Evolutionary conservation across 2,797 vertebrate genomes (phyloP).

Genomic region (Phylloscopus collybita): DNA sequence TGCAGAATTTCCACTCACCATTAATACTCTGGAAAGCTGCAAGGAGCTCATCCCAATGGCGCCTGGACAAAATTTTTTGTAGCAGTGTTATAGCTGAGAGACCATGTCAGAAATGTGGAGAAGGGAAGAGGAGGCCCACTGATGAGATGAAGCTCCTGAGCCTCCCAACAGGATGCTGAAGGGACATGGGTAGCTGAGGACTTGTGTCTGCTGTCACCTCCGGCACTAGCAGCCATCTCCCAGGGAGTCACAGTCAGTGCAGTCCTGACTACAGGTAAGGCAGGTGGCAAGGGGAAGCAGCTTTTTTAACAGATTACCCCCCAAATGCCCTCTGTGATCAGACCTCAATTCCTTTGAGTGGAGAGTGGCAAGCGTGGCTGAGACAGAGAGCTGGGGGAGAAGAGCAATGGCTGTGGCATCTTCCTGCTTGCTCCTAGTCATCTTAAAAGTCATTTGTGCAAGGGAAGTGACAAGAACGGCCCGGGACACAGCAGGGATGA

Average conservation of each 20-base stretch:
- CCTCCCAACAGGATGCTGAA: background rate
- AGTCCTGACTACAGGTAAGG: background rate
- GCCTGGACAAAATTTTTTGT: background rate
- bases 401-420: background rate
- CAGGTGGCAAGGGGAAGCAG: background rate
- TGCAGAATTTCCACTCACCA: background rate
- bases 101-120: rapidly evolving
- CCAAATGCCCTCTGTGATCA: background rate
- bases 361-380: background rate
- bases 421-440: background rate
- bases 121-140: background rate
- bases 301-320: background rate
- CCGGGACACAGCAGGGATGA: background rate
- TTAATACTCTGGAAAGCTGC: background rate
- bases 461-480: background rate
- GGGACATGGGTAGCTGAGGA: background rate
- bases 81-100: background rate
- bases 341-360: background rate
- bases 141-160: background rate
- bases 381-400: background rate
- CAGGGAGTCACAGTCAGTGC: rapidly evolving
- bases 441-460: background rate
- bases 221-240: background rate
- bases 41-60: rapidly evolving
- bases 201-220: background rate